Evolutionary conservation across 2,888 invertebrate genomes (phyloP).

Genomic region (Caenorhabditis imperialis): DNA sequence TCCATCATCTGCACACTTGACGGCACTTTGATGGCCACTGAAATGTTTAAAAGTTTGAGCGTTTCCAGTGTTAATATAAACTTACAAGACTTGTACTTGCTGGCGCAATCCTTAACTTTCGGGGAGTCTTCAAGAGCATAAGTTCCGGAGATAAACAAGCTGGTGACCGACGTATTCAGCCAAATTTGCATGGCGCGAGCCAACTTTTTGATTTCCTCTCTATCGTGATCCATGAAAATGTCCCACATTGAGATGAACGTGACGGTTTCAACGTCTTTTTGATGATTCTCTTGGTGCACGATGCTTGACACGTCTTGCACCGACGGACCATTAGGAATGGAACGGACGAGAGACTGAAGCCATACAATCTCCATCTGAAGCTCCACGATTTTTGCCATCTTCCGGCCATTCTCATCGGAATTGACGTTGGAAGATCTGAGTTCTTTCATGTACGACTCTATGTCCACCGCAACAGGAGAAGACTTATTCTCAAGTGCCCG

Average conservation of each 20-base stretch:
- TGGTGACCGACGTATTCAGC: constrained; percentile 14
- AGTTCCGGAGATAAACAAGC: neutral
- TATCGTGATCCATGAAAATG: constrained; percentile 33
- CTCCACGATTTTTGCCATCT: constrained; percentile 19
- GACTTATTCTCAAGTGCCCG: neutral
- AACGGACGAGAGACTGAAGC: constrained; percentile 24
- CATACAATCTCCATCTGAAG: constrained; percentile 14
- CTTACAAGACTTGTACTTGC: constrained; percentile 23
- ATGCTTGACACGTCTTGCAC: constrained; percentile 13
- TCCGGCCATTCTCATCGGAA: constrained; percentile 20
- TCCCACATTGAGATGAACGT: constrained; percentile 27
- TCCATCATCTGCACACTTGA: constrained; percentile 25
- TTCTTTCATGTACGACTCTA: constrained; percentile 17
- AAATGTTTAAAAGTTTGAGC: neutral
- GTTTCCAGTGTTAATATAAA: neutral
- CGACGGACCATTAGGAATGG: constrained; percentile 14
- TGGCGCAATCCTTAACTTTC: constrained; percentile 17
- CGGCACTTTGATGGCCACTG: constrained; percentile 15
- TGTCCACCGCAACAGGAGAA: constrained; percentile 8
- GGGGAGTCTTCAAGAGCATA: constrained; percentile 24
- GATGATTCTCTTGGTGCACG: constrained; percentile 3
- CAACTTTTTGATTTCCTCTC: constrained; percentile 33
- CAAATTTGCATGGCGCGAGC: constrained; percentile 30
- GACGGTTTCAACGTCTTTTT: constrained; percentile 30
- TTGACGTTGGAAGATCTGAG: neutral